Evolutionary conservation across 2,113 vertebrate genomes (phyloP).

Genomic region (Heloderma charlesbogerti): DNA sequence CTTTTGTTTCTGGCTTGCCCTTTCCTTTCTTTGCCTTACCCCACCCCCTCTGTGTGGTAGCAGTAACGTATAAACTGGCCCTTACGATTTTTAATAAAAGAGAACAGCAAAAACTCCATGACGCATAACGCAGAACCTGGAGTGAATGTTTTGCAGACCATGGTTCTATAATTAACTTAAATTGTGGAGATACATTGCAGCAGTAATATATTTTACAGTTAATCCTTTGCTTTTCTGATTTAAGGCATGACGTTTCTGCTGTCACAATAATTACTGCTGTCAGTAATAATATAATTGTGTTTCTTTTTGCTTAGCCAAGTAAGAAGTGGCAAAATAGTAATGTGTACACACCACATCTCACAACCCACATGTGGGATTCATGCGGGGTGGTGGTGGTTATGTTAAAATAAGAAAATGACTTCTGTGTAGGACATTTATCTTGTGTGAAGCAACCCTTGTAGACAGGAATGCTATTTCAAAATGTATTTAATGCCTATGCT

Average conservation of each 20-base stretch:
- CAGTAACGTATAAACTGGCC: background rate
- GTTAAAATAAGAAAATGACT: too few species aligned
- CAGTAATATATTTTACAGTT: background rate
- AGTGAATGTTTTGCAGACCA: background rate
- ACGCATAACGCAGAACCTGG: background rate
- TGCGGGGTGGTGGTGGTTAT: background rate
- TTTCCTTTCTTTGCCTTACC: background rate
- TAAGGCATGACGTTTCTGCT: background rate
- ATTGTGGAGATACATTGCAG: background rate
- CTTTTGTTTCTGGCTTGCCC: background rate
- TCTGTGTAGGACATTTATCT: background rate
- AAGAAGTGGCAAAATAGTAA: background rate
- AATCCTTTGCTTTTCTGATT: background rate
- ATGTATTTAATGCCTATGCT: background rate
- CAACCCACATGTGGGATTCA: background rate
- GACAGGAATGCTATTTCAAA: background rate
- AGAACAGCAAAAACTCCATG: background rate
- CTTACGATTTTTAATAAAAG: background rate
- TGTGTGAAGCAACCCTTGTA: background rate
- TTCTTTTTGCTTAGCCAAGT: background rate
- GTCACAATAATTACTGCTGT: background rate
- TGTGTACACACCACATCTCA: background rate
- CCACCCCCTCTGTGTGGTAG: background rate
- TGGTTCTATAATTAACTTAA: background rate
- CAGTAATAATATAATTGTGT: background rate